Conservation (phyloP, 2,797 vertebrate species). For the Alectoris magna region DNA sequence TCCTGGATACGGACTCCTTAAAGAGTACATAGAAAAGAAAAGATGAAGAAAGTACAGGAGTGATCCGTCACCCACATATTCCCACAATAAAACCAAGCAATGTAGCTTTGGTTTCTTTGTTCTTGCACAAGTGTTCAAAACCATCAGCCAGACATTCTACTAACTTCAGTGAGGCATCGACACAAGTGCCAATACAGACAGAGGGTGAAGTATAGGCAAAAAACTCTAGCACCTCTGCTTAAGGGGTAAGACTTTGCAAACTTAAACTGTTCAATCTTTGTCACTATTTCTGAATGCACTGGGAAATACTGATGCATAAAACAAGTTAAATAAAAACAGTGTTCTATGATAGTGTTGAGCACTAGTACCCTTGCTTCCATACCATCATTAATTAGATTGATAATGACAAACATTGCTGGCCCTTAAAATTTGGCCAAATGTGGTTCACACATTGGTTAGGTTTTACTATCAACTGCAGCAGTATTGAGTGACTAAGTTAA, state of each 20-base stretch:
- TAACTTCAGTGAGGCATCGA: neutral
- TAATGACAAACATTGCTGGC: neutral
- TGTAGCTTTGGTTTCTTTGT: rapidly evolving
- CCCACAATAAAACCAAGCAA: neutral
- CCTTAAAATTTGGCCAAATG: neutral
- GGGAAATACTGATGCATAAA: rapidly evolving
- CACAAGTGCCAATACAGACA: neutral
- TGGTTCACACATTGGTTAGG: neutral
- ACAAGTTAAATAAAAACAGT: neutral
- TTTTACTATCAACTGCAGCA: neutral
- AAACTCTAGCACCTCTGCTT: neutral
- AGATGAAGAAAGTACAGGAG: neutral
- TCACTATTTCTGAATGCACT: neutral
- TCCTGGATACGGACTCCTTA: neutral
- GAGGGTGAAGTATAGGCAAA: neutral
- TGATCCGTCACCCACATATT: neutral
- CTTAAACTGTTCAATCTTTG: neutral
- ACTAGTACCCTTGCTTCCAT: neutral
- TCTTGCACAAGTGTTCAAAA: neutral
- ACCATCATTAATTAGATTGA: neutral
- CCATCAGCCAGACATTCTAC: neutral
- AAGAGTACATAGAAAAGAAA: neutral
- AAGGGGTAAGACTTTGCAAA: neutral
- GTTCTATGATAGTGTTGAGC: neutral
- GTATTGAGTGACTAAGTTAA: neutral